Evolutionary conservation across 2,797 vertebrate species (phyloP).

Genomic region (Philypnodon macrostomus): DNA sequence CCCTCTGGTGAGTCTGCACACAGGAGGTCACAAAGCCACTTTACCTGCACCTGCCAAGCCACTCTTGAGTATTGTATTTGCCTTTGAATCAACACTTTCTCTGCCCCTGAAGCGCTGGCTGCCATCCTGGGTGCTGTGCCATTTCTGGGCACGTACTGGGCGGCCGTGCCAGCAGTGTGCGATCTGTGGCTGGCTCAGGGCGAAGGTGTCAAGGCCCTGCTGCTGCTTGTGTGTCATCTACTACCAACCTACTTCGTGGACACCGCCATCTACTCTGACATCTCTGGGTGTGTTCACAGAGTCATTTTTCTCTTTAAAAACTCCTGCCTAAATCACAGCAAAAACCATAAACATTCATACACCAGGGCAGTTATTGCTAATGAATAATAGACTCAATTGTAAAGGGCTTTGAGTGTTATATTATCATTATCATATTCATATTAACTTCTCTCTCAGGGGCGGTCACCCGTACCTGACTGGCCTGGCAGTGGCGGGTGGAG

Average conservation of each 20-base stretch:
- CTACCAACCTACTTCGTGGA: constrained; percentile 97
- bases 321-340: background rate
- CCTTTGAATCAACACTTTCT: constrained; percentile 4
- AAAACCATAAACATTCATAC: too few species aligned
- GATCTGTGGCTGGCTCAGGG: constrained; percentile 97
- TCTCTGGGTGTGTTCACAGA: constrained; percentile 93
- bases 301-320: constrained; percentile 6
- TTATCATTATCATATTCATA: too few species aligned
- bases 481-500: constrained; percentile 93
- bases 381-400: too few species aligned
- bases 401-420: too few species aligned
- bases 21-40: constrained; percentile 9
- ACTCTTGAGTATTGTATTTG: constrained; percentile 1
- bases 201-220: constrained; percentile 87
- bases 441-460: constrained; percentile 75
- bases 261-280: constrained; percentile 98
- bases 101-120: constrained; percentile 82
- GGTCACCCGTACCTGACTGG: constrained; percentile 97
- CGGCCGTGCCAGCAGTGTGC: constrained; percentile 89
- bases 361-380: too few species aligned
- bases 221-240: constrained; percentile 92
- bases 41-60: constrained; percentile 15
- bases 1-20: constrained; percentile 87
- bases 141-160: constrained; percentile 97
- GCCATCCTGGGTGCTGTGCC: constrained; percentile 96